Base-by-base conservation (phyloP, 2,797 vertebrate genomes). In the Phataginus tetradactyla region DNA sequence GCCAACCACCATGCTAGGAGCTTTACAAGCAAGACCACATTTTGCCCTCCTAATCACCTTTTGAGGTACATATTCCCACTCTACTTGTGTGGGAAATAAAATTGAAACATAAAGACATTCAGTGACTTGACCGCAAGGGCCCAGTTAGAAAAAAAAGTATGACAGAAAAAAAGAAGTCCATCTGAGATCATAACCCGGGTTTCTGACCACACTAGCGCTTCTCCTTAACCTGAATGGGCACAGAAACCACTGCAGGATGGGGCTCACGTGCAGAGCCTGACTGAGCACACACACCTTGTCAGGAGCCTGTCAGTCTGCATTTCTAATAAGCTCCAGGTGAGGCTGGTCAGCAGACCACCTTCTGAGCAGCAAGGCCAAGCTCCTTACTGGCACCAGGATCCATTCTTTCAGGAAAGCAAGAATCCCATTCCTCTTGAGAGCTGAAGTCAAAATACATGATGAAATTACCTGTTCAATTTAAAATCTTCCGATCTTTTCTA, bases 221-320 rank as follows among this genome's bases (percentile, higher is more conserved):
- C 29, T 45, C 45, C 45, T 77, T 74, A 51, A 88, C 25, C 32
- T 72, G 71, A 18, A 23, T 0, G 0, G 13, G 9, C 39, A 23
- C 5, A 6, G 51, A 81, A 90, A 59, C 17, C 10, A n/a, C 32
- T 11, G 4, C 3, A 74, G 37, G 57, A 13, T 42, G n/a, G 23
- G 21, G 49, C 45, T 55, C 29, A 74, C 45, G 53, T 10, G 3
- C 39, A 75, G 34, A 14, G 71, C 27, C 34, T 8, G 23, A 25
- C 34, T 61, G 64, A 63, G 7, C 1, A 0, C 1, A 3, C 1
- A 0, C 1, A 3, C 39, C 13, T 34, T 37, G 5, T 1, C 0
- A 29, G 61, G 15, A 10, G 25, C 15, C 39, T 10, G 20, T 10
- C 20, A 18, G 12, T n/a, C 45, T 92, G 53, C 29, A 32, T 32